Evolutionary conservation across 2,888 invertebrate species (phyloP), one percentile per base, ranked within the genome.

Genomic region (Agonopterix heracliana): DNA sequence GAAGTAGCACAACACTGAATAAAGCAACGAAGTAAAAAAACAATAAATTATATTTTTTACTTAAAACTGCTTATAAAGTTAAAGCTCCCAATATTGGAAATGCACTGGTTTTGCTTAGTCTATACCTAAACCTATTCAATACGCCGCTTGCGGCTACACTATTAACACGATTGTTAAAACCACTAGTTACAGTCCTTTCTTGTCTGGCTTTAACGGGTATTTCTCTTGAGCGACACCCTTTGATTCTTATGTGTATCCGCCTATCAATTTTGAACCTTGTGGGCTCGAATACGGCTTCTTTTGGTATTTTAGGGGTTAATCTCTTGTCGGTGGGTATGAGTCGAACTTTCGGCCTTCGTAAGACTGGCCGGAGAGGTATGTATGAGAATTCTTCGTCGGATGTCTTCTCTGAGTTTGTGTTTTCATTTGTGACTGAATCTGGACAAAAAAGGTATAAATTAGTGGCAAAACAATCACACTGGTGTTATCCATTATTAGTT

Each of bases 111-210:
- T 76, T 74, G 44, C 70, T 78, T 53, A 81, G 52, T 64, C 68
- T 85, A 68, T 79, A 88, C 64, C 70, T 85, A 75, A 89, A 89
- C 52, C 87, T 79, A 63, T 81, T 72, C 42, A 89, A 64, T 2
- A 80, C 55, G 34, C 87, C 87, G 46, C 77, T 77, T 0, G 85
- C 87, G 0, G 81, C 66, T 0, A 80, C 64, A 8, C 68, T 69
- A 1, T 47, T 56, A 44, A 48, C 52, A 48, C 51, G 57, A 36
- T 52, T 53, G 3, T 45, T 14, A 41, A 51, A 60, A 50, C 57
- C 55, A 54, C 45, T 58, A 14, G n/a, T 12, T 52, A 51, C 52
- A 51, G 61, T 62, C 50, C 61, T 61, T 9, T 56, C 55, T 36
- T 59, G 34, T 52, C 44, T 49, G 9, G 34, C 38, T 49, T 43